Evolutionary conservation across 2,113 vertebrate genomes (phyloP).

Genomic region (Caloenas nicobarica): DNA sequence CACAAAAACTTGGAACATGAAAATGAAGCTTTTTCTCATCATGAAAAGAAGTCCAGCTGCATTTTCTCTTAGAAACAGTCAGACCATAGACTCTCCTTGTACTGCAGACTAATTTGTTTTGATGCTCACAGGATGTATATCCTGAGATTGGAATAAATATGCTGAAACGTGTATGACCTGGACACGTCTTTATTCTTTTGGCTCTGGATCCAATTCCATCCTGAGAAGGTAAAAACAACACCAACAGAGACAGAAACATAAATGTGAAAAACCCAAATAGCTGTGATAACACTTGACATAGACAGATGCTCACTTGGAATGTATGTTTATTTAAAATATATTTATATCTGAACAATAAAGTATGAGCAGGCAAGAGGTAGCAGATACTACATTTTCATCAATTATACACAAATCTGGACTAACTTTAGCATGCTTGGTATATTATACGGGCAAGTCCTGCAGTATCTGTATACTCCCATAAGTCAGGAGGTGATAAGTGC

Average conservation of each 20-base stretch:
- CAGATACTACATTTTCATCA: background rate
- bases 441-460: background rate
- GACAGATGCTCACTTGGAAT: background rate
- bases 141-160: slow-evolving; percentile 24
- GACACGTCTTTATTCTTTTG: slow-evolving; percentile 8
- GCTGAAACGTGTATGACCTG: background rate
- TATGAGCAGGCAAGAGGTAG: background rate
- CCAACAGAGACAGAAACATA: background rate
- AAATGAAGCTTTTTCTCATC: background rate
- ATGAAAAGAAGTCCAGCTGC: slow-evolving; percentile 1
- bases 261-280: background rate
- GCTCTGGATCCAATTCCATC: background rate
- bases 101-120: slow-evolving; percentile 39
- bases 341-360: background rate
- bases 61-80: slow-evolving; percentile 10
- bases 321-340: background rate
- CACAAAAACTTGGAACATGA: background rate
- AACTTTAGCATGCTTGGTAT: background rate
- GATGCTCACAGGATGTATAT: slow-evolving; percentile 49
- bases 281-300: background rate
- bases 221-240: slow-evolving; percentile 18
- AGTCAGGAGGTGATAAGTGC: background rate
- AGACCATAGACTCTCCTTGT: background rate
- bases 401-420: background rate
- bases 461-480: background rate